Evolutionary conservation across 2,113 vertebrate genomes (phyloP).

Genomic region (Laticauda laticaudata): DNA sequence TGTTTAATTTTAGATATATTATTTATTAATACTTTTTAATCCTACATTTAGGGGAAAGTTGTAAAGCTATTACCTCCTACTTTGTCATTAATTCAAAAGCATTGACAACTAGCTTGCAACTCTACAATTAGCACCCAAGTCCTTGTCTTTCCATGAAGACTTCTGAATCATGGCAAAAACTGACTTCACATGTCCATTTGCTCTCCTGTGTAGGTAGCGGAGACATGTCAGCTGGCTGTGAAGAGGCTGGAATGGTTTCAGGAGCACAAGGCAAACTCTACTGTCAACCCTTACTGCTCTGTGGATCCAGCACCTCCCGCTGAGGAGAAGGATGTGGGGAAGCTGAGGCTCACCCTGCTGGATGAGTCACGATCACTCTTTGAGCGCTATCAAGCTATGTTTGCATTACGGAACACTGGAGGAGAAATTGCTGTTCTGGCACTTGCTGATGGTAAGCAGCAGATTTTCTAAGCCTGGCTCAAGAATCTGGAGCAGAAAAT

Average conservation of each 20-base stretch:
- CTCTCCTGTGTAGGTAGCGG: conserved; percentile 78
- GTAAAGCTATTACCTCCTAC: neutral
- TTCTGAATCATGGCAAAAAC: too few relatives aligned
- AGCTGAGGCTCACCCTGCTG: conserved; percentile 74
- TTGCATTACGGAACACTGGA: conserved; percentile 85
- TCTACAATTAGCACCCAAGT: neutral
- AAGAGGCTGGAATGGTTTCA: conserved; percentile 86
- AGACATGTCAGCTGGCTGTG: conserved; percentile 91
- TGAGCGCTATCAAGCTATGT: conserved; percentile 94
- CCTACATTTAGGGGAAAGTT: neutral
- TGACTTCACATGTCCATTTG: accelerated
- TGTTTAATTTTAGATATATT: neutral
- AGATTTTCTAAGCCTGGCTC: accelerated
- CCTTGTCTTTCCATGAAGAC: neutral
- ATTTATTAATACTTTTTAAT: neutral
- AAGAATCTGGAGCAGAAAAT: neutral
- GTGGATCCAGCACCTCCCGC: conserved; percentile 90
- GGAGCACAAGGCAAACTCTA: conserved; percentile 45
- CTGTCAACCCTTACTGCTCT: conserved; percentile 77
- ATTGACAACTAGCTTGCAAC: neutral
- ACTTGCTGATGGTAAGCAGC: conserved; percentile 81
- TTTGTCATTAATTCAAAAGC: neutral
- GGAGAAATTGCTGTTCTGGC: conserved; percentile 81
- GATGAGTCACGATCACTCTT: conserved; percentile 82
- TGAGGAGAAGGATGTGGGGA: conserved; percentile 60